phyloP scores from a whole-genome alignment of 2,888 invertebrate genomes.

The Mesorhabditis spiculigera region DNA sequence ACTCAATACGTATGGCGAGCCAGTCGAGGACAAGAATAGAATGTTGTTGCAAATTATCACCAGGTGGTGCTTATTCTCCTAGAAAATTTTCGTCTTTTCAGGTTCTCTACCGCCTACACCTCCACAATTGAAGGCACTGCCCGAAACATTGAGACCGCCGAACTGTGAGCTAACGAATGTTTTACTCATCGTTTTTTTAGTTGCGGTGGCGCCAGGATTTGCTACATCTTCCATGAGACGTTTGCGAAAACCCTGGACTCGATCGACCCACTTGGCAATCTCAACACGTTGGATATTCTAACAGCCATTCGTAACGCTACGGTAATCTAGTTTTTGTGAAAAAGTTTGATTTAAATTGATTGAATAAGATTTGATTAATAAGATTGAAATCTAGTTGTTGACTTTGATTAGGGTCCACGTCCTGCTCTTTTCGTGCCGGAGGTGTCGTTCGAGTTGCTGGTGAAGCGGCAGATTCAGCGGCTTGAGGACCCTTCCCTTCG shows the following conservation, averaged over 20 bases:
- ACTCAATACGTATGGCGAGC: conserved; percentile 91
- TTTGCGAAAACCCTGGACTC: conserved; percentile 90
- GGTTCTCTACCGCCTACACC: conserved; percentile 96
- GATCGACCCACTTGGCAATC: conserved; percentile 86
- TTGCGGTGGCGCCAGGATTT: conserved; percentile 97
- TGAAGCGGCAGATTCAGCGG: conserved; percentile 91
- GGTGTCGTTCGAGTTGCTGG: conserved; percentile 93
- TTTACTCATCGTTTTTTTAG: conserved; percentile 40
- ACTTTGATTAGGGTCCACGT: conserved; percentile 62
- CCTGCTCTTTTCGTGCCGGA: conserved; percentile 67
- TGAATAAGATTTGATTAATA: too few relatives aligned
- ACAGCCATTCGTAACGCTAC: conserved; percentile 99
- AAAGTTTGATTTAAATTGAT: too few relatives aligned
- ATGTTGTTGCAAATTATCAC: conserved; percentile 81
- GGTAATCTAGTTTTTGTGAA: conserved; percentile 59
- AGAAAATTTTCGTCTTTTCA: conserved; percentile 72
- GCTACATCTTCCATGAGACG: conserved; percentile 98
- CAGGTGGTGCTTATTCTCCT: neutral
- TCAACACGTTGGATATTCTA: conserved; percentile 87
- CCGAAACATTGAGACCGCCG: conserved; percentile 93
- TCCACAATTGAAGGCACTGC: conserved; percentile 96
- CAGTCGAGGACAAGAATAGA: conserved; percentile 77
- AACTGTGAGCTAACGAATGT: conserved; percentile 66
- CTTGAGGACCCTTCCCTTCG: conserved; percentile 92
- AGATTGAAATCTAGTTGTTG: too few relatives aligned